Evolutionary conservation across 2,797 vertebrate species (phyloP).

Genomic region (Phataginus tricuspis): DNA sequence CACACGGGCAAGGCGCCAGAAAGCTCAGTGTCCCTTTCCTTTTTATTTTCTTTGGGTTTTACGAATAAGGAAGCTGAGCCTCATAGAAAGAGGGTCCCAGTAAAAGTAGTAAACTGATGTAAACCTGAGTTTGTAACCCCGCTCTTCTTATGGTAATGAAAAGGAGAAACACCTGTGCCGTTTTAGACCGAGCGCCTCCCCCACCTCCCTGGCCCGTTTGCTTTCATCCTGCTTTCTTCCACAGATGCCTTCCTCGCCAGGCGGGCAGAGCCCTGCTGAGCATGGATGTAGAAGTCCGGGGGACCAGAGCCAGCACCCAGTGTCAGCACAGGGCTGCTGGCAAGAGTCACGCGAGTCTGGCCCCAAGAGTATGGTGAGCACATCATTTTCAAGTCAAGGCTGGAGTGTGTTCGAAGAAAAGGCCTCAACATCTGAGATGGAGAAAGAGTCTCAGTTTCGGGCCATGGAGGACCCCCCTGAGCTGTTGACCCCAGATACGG

Average conservation of each 20-base stretch:
- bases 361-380: not conserved
- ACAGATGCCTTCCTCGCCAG: constrained; percentile 69
- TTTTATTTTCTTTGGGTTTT: constrained; percentile 2
- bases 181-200: not conserved
- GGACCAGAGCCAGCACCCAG: constrained; percentile 14
- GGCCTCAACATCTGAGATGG: not conserved
- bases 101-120: not conserved
- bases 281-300: constrained; percentile 39
- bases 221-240: not conserved
- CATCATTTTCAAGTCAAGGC: constrained; percentile 43
- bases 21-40: not conserved
- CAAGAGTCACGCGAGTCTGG: constrained; percentile 24
- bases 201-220: not conserved
- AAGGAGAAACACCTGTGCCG: not conserved
- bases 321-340: constrained; percentile 38
- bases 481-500: not conserved
- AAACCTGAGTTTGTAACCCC: not conserved
- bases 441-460: constrained; percentile 45
- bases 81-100: not conserved
- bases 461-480: not conserved
- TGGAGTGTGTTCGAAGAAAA: constrained; percentile 60
- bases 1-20: not conserved
- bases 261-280: constrained; percentile 38
- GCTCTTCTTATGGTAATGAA: not conserved
- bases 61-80: not conserved